Conservation (phyloP, 2,888 invertebrate species). For the Metopia argyrocephala region DNA sequence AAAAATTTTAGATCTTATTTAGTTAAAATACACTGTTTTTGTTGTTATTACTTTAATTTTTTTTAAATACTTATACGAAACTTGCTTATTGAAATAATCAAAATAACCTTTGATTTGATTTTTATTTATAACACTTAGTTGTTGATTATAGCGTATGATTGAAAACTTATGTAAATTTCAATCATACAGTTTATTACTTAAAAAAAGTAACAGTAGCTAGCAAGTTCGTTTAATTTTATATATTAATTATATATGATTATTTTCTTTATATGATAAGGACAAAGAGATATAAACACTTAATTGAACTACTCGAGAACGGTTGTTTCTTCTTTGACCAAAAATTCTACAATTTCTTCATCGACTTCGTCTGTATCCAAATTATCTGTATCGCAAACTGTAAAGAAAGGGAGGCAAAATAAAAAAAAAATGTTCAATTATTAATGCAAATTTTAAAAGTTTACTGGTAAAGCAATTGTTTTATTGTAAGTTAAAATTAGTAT, state of each 20-base stretch:
- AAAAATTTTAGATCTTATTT: constrained; percentile 30
- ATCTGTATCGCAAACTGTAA: constrained; percentile 95
- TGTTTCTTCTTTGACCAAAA: constrained; percentile 97
- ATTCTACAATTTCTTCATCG: constrained; percentile 97
- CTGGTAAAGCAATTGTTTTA: no score
- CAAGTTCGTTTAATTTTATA: constrained; percentile 23
- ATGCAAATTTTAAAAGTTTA: background rate
- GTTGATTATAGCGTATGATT: constrained; percentile 10
- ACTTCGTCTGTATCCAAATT: constrained; percentile 93
- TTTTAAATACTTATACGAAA: constrained; percentile 13
- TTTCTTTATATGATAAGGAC: constrained; percentile 20
- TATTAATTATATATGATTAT: constrained; percentile 27
- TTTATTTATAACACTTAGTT: background rate
- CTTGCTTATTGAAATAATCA: constrained; percentile 38
- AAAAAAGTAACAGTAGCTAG: constrained; percentile 31
- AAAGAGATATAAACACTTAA: constrained; percentile 32
- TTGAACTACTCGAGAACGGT: constrained; percentile 85
- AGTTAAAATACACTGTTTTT: constrained; percentile 51
- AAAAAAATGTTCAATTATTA: background rate
- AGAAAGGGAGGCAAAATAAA: constrained; percentile 72
- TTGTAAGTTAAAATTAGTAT: no score
- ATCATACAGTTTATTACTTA: background rate
- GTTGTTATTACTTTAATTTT: constrained; percentile 11
- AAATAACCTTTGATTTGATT: constrained; percentile 2
- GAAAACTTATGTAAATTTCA: background rate